Conservation (phyloP, 92 coral and sea anemone genomes). For the Anthopleura xanthogrammica region DNA sequence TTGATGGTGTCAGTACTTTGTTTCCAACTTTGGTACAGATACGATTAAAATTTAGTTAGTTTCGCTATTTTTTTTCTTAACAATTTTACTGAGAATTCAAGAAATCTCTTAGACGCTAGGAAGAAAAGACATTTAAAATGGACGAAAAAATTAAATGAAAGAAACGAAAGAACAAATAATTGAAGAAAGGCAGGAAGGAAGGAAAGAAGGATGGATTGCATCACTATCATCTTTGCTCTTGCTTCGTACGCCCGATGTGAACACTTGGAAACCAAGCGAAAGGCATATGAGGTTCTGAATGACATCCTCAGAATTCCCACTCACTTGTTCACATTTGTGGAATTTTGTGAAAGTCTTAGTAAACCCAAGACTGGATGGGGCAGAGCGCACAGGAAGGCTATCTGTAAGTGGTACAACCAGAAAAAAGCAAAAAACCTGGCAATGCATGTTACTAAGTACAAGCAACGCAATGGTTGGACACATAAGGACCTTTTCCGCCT, state of each 20-base stretch:
- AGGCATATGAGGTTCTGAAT: constrained; percentile 65
- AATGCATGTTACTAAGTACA: constrained; percentile 82
- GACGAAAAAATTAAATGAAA: too few relatives aligned
- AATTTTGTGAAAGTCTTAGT: constrained; percentile 68
- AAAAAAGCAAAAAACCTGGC: constrained; percentile 76
- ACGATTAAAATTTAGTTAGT: too few relatives aligned
- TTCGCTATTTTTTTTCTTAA: too few relatives aligned
- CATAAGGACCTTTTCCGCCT: constrained; percentile 83
- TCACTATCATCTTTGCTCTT: constrained; percentile 52
- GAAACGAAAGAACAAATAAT: too few relatives aligned
- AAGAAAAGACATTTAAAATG: too few relatives aligned
- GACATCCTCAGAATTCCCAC: constrained; percentile 88
- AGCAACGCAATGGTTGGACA: constrained; percentile 90
- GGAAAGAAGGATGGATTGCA: too few relatives aligned
- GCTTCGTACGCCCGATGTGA: constrained; percentile 83
- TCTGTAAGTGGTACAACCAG: constrained; percentile 86
- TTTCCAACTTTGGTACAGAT: too few relatives aligned
- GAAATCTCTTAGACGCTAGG: too few relatives aligned
- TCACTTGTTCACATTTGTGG: constrained; percentile 81
- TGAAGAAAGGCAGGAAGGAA: too few relatives aligned
- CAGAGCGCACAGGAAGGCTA: constrained; percentile 91
- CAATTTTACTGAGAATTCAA: too few relatives aligned
- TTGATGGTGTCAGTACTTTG: too few relatives aligned
- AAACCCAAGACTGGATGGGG: constrained; percentile 90
- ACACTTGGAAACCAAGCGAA: constrained; percentile 67